phyloP scores from a whole-genome alignment of 2,113 vertebrate species.

The Crotalus horridus region DNA sequence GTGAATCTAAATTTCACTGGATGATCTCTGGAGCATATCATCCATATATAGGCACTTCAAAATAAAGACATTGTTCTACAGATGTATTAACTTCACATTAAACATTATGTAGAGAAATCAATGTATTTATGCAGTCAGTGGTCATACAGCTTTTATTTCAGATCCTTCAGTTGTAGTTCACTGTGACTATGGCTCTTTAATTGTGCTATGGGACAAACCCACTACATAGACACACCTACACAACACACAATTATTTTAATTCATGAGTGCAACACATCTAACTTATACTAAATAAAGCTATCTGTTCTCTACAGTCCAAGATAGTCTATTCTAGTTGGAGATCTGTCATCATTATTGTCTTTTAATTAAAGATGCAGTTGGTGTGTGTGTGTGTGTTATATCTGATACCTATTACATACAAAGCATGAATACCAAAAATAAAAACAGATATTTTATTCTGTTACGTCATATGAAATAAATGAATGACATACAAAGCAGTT shows the following conservation, averaged over 20 bases:
- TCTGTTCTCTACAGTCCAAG: background rate
- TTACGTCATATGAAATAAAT: background rate
- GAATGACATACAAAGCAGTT: background rate
- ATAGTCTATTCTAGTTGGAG: background rate
- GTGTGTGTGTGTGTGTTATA: background rate
- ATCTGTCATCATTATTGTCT: background rate
- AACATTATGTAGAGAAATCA: background rate
- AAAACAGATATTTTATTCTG: background rate
- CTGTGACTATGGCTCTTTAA: background rate
- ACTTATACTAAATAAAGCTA: background rate
- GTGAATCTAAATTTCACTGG: conserved; percentile 2
- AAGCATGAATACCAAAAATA: background rate
- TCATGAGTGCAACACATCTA: background rate
- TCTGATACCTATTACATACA: background rate
- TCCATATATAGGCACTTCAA: background rate
- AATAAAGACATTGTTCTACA: background rate
- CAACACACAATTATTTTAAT: background rate
- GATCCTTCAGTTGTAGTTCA: background rate
- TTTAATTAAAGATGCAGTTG: background rate
- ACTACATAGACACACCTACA: background rate
- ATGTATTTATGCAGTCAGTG: background rate
- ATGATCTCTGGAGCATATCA: background rate
- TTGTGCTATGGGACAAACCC: background rate
- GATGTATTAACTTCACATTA: background rate
- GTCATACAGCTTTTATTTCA: background rate